phyloP scores from a whole-genome alignment of 2,888 invertebrate genomes.

The Drosophila cracens region DNA sequence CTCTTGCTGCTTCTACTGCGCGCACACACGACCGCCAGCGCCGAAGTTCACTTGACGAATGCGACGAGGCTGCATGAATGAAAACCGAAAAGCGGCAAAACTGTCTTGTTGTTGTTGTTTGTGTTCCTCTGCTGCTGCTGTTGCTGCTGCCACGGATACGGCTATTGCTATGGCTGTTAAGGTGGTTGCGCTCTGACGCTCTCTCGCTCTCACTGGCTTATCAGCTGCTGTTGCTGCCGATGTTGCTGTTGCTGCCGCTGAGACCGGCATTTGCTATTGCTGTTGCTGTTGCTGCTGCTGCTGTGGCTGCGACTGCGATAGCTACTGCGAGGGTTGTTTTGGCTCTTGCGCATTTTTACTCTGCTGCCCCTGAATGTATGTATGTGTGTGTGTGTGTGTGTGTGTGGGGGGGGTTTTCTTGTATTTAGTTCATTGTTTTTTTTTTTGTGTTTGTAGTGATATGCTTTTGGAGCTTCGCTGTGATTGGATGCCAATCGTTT shows the following conservation, averaged over 20 bases:
- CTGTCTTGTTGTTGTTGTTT: slow-evolving; percentile 17
- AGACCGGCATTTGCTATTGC: slow-evolving; percentile 63
- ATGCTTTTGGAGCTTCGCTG: slow-evolving; percentile 61
- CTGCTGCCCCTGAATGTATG: slow-evolving; percentile 13
- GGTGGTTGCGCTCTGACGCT: slow-evolving; percentile 61
- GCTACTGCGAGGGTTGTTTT: slow-evolving; percentile 65
- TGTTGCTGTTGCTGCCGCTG: slow-evolving; percentile 43
- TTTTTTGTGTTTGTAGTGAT: slow-evolving; percentile 13
- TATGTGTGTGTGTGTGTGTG: neutral
- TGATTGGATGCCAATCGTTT: slow-evolving; percentile 60
- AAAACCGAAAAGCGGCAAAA: slow-evolving; percentile 53
- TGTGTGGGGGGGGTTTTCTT: slow-evolving; percentile 39
- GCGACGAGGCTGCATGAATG: slow-evolving; percentile 67
- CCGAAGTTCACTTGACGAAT: slow-evolving; percentile 81
- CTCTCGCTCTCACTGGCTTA: slow-evolving; percentile 55
- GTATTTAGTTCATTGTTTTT: slow-evolving; percentile 32
- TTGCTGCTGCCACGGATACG: slow-evolving; percentile 15
- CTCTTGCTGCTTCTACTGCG: slow-evolving; percentile 44
- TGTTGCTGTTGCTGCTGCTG: slow-evolving; percentile 25
- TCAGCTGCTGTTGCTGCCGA: slow-evolving; percentile 49
- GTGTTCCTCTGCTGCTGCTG: slow-evolving; percentile 14
- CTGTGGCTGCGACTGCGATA: slow-evolving; percentile 10
- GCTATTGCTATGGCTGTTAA: slow-evolving; percentile 24
- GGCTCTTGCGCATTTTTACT: slow-evolving; percentile 69
- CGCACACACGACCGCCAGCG: slow-evolving; percentile 80